Conservation (phyloP, 1,140 invertebrate species). For the Heliconius eleuchia region DNA sequence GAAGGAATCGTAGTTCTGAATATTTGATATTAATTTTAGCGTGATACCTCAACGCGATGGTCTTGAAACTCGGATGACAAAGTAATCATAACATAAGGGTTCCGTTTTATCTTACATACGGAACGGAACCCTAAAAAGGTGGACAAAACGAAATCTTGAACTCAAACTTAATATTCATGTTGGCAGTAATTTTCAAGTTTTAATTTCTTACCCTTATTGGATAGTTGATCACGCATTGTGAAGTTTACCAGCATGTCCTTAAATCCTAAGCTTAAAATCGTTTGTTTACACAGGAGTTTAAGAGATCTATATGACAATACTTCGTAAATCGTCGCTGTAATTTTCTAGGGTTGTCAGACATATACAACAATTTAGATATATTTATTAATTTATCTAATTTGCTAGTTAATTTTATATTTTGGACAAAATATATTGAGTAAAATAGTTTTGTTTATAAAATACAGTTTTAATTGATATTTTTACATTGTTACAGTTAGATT, state of each 20-base stretch:
- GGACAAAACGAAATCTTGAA: neutral
- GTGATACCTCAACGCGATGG: too few species aligned
- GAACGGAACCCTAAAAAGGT: too few species aligned
- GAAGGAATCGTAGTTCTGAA: too few species aligned
- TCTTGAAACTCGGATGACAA: too few species aligned
- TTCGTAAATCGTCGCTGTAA: constrained; percentile 65
- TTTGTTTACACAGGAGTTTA: constrained; percentile 71
- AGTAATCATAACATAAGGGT: too few species aligned
- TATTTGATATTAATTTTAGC: too few species aligned
- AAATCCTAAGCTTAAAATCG: constrained; percentile 34
- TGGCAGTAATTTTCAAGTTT: neutral
- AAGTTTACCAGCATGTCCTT: constrained; percentile 17
- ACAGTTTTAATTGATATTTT: neutral
- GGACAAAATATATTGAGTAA: neutral
- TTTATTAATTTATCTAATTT: neutral
- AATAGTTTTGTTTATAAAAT: too few species aligned
- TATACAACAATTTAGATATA: neutral
- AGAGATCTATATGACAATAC: constrained; percentile 64
- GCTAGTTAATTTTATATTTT: neutral
- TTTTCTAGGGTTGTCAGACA: constrained; percentile 16
- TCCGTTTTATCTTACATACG: too few species aligned
- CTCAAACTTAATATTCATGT: neutral
- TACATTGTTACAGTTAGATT: neutral
- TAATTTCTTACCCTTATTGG: constrained; percentile 21
- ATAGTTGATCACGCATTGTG: constrained; percentile 2